Conservation (phyloP, 1,140 invertebrate species). For the Apocrypta bakeri region DNA sequence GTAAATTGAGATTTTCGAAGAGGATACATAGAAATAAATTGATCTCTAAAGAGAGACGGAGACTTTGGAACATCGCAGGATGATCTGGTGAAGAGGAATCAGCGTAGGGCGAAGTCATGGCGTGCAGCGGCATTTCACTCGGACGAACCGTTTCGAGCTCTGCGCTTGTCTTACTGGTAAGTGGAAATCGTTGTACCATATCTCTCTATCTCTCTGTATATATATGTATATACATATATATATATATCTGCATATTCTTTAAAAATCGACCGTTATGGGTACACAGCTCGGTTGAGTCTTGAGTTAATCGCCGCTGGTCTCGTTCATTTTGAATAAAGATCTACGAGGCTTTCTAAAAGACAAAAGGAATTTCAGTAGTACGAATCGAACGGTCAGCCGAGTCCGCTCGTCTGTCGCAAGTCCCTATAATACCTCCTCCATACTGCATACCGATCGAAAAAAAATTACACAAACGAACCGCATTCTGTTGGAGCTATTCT, state of each 20-base stretch:
- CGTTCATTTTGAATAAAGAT: too few species aligned
- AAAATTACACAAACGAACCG: not conserved
- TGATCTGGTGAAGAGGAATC: constrained; percentile 63
- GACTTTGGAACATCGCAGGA: constrained; percentile 54
- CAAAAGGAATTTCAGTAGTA: not conserved
- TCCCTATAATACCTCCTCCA: not conserved
- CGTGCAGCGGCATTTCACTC: constrained; percentile 65
- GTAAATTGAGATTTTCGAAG: not conserved
- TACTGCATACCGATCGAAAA: too few species aligned
- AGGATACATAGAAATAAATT: constrained; percentile 17
- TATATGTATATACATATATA: too few species aligned
- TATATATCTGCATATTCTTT: too few species aligned
- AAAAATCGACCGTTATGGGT: too few species aligned
- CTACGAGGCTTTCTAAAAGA: too few species aligned
- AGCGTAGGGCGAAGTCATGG: constrained; percentile 65
- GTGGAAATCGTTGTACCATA: constrained; percentile 56
- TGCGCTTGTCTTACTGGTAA: constrained; percentile 70
- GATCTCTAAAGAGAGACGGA: constrained; percentile 10
- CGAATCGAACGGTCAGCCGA: not conserved
- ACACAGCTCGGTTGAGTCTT: too few species aligned
- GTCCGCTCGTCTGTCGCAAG: not conserved
- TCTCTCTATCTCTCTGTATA: too few species aligned
- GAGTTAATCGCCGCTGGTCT: too few species aligned
- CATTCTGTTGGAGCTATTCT: not conserved
- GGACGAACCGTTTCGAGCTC: constrained; percentile 68